Evolutionary conservation across 2,113 vertebrate genomes (phyloP).

Genomic region (Grammomys dolichurus): DNA sequence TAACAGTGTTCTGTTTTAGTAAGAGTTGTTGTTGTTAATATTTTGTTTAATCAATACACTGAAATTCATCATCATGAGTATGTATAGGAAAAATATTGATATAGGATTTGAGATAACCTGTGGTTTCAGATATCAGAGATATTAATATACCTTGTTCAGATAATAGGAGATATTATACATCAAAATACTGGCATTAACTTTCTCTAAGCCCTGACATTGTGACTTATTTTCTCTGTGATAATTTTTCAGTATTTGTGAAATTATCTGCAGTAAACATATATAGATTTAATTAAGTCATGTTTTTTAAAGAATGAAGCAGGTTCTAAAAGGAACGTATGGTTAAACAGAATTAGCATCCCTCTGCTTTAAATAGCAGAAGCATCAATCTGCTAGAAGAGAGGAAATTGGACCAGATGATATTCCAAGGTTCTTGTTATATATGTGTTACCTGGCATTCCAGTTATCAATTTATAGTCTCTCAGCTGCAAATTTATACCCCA

Average conservation of each 20-base stretch:
- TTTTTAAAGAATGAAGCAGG: slow-evolving; percentile 15
- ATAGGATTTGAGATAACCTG: not conserved
- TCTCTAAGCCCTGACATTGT: not conserved
- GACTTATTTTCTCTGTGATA: not conserved
- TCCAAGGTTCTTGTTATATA: not conserved
- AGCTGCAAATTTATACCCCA: not conserved
- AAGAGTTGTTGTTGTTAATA: not conserved
- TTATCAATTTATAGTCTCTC: slow-evolving; percentile 39
- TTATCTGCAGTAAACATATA: not conserved
- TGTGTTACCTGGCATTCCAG: slow-evolving; percentile 4
- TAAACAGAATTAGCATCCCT: slow-evolving; percentile 45
- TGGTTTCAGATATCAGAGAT: not conserved
- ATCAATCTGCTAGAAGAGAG: slow-evolving; percentile 28
- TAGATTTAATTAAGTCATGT: not conserved
- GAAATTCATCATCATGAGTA: not conserved
- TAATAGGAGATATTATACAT: not conserved
- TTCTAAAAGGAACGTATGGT: slow-evolving; percentile 45
- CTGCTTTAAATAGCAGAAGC: not conserved
- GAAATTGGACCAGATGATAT: slow-evolving; percentile 24
- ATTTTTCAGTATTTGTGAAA: slow-evolving; percentile 49
- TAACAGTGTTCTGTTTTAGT: not conserved
- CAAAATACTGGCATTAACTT: slow-evolving; percentile 22
- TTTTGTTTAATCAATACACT: not conserved
- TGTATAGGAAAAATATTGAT: not conserved
- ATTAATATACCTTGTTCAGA: not conserved